Evolutionary conservation across 2,888 invertebrate genomes (phyloP).

Genomic region (Sturmia bella): DNA sequence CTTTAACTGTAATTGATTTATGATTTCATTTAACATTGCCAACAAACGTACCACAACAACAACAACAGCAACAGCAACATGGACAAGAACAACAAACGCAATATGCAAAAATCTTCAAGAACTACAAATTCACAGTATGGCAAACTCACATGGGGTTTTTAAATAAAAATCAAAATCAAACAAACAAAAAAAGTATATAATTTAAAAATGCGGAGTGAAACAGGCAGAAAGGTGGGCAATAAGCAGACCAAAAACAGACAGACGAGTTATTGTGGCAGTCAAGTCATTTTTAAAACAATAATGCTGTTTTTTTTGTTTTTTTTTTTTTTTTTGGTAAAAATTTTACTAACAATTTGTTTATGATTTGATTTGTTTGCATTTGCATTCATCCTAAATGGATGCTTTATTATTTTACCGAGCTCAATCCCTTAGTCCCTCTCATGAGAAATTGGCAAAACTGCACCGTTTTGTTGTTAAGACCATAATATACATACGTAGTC

Average conservation of each 20-base stretch:
- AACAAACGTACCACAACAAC: constrained; percentile 46
- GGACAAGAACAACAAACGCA: constrained; percentile 51
- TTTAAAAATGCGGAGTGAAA: constrained; percentile 23
- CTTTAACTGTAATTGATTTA: constrained; percentile 70
- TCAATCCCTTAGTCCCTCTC: constrained; percentile 36
- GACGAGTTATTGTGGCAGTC: background rate
- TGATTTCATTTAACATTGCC: constrained; percentile 67
- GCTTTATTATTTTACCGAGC: constrained; percentile 25
- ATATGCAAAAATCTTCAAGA: constrained; percentile 66
- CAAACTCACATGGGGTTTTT: constrained; percentile 68
- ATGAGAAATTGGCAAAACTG: constrained; percentile 57
- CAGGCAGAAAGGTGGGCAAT: constrained; percentile 25
- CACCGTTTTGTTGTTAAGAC: constrained; percentile 2
- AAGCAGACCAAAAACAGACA: constrained; percentile 7
- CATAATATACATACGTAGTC: background rate
- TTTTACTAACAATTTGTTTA: constrained; percentile 68
- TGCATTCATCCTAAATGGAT: constrained; percentile 62
- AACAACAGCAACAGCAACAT: constrained; percentile 47
- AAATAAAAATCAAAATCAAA: constrained; percentile 68
- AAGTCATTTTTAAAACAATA: constrained; percentile 44
- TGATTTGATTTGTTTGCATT: constrained; percentile 67
- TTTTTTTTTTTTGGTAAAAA: constrained; percentile 40
- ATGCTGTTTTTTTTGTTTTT: constrained; percentile 29
- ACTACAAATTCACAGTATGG: constrained; percentile 64
- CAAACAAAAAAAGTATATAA: constrained; percentile 9